Conservation (phyloP, 2,888 invertebrate genomes). For the Cerastoderma edule region DNA sequence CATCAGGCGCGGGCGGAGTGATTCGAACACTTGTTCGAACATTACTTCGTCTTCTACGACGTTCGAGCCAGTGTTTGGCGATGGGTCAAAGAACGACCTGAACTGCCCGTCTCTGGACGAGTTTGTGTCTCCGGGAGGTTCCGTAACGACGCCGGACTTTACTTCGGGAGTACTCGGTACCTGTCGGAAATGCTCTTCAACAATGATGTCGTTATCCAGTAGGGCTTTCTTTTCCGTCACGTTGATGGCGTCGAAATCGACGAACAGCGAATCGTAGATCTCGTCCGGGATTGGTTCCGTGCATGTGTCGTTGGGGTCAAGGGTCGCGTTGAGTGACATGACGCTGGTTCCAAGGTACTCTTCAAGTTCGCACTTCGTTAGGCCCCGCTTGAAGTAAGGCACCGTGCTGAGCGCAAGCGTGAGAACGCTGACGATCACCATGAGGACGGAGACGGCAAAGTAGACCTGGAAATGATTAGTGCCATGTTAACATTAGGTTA, state of each 20-base stretch:
- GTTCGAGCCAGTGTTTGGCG: no score
- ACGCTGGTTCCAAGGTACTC: constrained; percentile 37
- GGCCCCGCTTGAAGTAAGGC: constrained; percentile 46
- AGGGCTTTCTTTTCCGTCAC: constrained; percentile 22
- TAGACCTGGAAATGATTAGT: constrained; percentile 57
- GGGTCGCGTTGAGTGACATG: constrained; percentile 1
- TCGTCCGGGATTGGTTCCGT: constrained; percentile 46
- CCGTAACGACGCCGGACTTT: neutral
- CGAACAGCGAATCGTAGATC: constrained; percentile 17
- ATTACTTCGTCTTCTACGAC: constrained; percentile 34
- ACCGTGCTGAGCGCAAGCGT: constrained; percentile 61
- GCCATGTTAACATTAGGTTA: no score
- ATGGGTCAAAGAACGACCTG: neutral
- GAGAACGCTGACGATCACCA: constrained; percentile 57
- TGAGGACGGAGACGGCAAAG: constrained; percentile 50
- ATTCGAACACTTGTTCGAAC: constrained; percentile 34
- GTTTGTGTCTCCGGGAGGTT: neutral
- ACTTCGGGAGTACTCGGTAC: no score
- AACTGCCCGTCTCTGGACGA: neutral
- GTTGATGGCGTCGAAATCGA: constrained; percentile 27
- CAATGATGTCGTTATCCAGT: constrained; percentile 28
- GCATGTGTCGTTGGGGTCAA: constrained; percentile 33
- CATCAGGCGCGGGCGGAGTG: constrained; percentile 38
- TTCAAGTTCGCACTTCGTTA: constrained; percentile 54
- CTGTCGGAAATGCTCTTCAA: constrained; percentile 1